These are phyloP conservation scores for Dolichotis patagonum DNA, from an alignment of 2,113 vertebrate genomes.

Conservation along the genomic window DNA sequence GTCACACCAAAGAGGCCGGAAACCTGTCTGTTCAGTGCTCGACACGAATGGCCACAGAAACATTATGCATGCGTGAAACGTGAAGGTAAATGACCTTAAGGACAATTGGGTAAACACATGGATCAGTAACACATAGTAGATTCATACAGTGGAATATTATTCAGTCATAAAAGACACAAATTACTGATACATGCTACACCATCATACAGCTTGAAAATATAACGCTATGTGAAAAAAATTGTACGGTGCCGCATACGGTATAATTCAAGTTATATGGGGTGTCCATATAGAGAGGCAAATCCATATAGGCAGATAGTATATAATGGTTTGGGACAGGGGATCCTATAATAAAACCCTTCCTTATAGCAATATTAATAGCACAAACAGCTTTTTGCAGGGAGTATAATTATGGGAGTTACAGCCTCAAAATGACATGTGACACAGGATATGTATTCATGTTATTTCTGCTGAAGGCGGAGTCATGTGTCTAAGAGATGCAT, in stretches of 20 bases:
- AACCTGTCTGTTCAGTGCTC: not conserved
- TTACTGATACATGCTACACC: not conserved
- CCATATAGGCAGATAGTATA: not conserved
- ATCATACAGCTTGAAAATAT: not conserved
- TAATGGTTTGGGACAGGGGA: not conserved
- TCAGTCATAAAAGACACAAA: not conserved
- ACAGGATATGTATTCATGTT: slow-evolving; percentile 4
- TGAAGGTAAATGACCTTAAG: not conserved
- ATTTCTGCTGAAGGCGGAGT: slow-evolving; percentile 47
- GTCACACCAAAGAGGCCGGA: not conserved
- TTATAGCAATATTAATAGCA: not conserved
- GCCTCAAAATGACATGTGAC: not conserved
- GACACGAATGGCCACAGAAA: not conserved
- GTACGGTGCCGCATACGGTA: not conserved
- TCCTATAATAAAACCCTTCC: not conserved
- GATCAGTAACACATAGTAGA: not conserved
- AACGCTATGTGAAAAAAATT: not conserved
- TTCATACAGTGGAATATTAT: not conserved
- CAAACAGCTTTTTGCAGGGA: not conserved
- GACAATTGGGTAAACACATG: not conserved
- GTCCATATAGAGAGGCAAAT: not conserved
- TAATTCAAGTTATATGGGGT: not conserved
- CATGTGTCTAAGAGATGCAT: not conserved
- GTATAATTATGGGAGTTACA: not conserved
- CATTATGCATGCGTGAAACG: not conserved